Conservation (phyloP, 1,140 invertebrate species). For the Trachelipus rathkii region DNA sequence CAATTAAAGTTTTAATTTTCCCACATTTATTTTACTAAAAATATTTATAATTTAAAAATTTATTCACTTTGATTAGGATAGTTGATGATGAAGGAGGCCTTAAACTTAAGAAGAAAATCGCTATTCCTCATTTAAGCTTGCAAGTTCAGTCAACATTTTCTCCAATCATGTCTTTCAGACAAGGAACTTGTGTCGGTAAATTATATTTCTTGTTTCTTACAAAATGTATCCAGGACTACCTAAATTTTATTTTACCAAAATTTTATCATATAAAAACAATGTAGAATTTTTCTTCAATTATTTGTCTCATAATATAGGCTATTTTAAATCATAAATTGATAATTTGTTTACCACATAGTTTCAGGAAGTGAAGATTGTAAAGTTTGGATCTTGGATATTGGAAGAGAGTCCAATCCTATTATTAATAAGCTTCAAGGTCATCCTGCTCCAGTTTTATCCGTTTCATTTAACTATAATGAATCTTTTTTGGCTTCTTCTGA, state of each 20-base stretch:
- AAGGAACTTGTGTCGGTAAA: conserved; percentile 11
- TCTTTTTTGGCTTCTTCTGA: conserved; percentile 3
- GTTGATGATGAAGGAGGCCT: conserved; percentile 17
- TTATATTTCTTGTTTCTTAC: neutral
- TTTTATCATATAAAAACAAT: too few species aligned
- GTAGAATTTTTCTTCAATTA: too few species aligned
- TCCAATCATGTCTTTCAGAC: conserved; percentile 17
- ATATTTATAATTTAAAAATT: too few species aligned
- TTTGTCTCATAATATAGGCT: too few species aligned
- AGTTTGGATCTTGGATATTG: conserved; percentile 9
- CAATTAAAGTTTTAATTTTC: too few species aligned
- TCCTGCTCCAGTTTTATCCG: neutral
- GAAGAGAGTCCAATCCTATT: neutral
- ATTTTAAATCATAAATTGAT: too few species aligned
- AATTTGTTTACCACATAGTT: neutral
- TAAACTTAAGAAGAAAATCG: neutral
- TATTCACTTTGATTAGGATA: conserved; percentile 41
- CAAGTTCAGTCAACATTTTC: conserved; percentile 1
- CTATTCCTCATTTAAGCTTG: conserved; percentile 2
- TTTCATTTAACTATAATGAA: conserved; percentile 19
- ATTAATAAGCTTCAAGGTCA: conserved; percentile 17
- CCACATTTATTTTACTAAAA: too few species aligned
- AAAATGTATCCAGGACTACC: neutral
- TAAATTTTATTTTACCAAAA: too few species aligned
- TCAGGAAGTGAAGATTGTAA: conserved; percentile 4